These are phyloP conservation scores for Progne subis DNA, from an alignment of 2,113 vertebrate species.

Conservation along the genomic window DNA sequence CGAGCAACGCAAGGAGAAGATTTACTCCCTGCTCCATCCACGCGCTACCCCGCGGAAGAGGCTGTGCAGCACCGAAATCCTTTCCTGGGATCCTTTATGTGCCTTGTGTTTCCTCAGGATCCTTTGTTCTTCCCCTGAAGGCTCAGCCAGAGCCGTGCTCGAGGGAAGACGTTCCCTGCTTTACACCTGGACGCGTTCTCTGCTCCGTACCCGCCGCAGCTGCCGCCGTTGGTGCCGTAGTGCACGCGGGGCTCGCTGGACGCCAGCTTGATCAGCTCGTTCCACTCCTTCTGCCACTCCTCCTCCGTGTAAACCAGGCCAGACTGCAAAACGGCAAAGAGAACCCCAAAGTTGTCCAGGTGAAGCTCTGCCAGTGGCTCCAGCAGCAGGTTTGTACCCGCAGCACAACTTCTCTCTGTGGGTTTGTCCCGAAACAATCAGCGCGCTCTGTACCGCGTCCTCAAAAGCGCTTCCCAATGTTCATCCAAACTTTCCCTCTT, in stretches of 20 bases:
- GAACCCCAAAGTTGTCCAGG: fast-evolving
- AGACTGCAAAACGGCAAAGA: slow-evolving; percentile 75
- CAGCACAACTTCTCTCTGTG: fast-evolving
- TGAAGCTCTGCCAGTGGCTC: fast-evolving
- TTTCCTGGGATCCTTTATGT: fast-evolving
- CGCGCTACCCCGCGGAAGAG: fast-evolving
- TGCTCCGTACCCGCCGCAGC: slow-evolving; percentile 75
- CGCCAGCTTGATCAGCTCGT: slow-evolving; percentile 89
- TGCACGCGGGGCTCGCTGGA: slow-evolving; percentile 91
- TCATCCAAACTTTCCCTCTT: background rate
- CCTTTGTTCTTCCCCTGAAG: background rate
- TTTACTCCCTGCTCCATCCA: fast-evolving
- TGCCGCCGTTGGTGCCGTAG: slow-evolving; percentile 83
- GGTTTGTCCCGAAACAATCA: background rate
- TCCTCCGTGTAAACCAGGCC: slow-evolving; percentile 96
- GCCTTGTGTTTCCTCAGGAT: fast-evolving
- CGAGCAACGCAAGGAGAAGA: background rate
- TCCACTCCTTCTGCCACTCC: slow-evolving; percentile 99
- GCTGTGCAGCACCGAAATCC: fast-evolving
- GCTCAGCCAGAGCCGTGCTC: no score
- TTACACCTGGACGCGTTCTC: fast-evolving
- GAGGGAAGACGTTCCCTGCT: fast-evolving
- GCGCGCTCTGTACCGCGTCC: fast-evolving
- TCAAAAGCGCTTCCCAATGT: background rate
- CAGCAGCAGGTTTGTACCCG: fast-evolving